Evolutionary conservation across 2,888 invertebrate genomes (phyloP).

Genomic region (Dusona sp.): DNA sequence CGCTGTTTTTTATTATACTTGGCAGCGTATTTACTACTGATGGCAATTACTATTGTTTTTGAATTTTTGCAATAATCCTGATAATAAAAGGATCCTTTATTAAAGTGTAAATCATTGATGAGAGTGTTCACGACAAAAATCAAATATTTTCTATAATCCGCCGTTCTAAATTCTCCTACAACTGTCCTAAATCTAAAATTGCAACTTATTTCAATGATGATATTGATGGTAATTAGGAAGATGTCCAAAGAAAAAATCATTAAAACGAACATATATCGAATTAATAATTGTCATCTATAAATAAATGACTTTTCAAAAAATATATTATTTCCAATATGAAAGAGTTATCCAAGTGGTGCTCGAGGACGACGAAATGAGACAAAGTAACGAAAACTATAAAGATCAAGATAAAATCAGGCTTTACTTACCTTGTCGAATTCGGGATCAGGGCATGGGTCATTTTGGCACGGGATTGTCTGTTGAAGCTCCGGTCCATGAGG

Average conservation of each 20-base stretch:
- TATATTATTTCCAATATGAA: not conserved
- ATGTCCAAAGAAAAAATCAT: not conserved
- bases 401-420: not conserved
- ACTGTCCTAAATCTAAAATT: not conserved
- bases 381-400: not conserved
- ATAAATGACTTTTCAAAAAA: not conserved
- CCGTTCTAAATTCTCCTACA: not conserved
- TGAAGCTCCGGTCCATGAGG: constrained; percentile 74
- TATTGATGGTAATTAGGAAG: not conserved
- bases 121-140: not conserved
- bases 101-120: not conserved
- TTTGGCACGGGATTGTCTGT: constrained; percentile 78
- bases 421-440: constrained; percentile 84
- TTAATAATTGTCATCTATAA: not conserved
- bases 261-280: not conserved
- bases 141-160: not conserved
- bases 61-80: too few species aligned
- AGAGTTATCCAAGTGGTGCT: not conserved
- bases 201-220: not conserved
- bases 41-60: not conserved
- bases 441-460: constrained; percentile 76
- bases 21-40: too few species aligned
- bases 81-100: too few species aligned
- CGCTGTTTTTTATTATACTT: too few species aligned
- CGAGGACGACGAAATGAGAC: not conserved